These are phyloP conservation scores for Spilogale gracilis DNA, from an alignment of 2,113 vertebrate species.

Conservation along the genomic window DNA sequence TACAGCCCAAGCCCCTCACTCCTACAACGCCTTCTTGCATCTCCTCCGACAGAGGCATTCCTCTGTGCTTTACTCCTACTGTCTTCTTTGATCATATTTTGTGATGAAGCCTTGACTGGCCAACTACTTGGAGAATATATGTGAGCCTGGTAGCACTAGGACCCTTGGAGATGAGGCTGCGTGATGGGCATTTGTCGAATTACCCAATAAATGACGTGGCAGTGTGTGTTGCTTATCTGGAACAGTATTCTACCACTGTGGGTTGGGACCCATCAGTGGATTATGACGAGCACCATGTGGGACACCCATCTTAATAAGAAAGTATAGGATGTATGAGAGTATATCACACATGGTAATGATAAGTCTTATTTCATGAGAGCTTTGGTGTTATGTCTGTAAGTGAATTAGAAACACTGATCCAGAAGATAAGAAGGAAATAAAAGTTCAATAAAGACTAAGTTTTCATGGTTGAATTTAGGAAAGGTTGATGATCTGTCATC, in stretches of 20 bases:
- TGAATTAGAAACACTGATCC: not conserved
- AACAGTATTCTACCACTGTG: not conserved
- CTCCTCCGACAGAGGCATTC: not conserved
- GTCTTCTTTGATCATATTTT: not conserved
- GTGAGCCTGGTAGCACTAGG: not conserved
- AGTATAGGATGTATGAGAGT: not conserved
- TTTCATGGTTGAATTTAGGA: not conserved
- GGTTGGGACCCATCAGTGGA: not conserved
- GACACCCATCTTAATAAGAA: not conserved
- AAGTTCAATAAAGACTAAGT: not conserved
- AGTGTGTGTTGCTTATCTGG: not conserved
- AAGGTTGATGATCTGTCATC: not conserved
- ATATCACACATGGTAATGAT: not conserved
- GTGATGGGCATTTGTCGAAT: not conserved
- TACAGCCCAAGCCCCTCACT: not conserved
- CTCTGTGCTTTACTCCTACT: not conserved
- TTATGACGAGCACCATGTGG: not conserved
- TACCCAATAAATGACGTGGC: not conserved
- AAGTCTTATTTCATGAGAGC: not conserved
- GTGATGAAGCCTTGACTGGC: not conserved
- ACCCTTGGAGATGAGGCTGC: not conserved
- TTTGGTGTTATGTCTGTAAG: not conserved
- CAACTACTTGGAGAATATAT: not conserved
- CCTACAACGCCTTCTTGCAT: not conserved
- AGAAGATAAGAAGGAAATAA: not conserved